Evolutionary conservation across 2,888 invertebrate species (phyloP).

Genomic region (Penaeus monodon): DNA sequence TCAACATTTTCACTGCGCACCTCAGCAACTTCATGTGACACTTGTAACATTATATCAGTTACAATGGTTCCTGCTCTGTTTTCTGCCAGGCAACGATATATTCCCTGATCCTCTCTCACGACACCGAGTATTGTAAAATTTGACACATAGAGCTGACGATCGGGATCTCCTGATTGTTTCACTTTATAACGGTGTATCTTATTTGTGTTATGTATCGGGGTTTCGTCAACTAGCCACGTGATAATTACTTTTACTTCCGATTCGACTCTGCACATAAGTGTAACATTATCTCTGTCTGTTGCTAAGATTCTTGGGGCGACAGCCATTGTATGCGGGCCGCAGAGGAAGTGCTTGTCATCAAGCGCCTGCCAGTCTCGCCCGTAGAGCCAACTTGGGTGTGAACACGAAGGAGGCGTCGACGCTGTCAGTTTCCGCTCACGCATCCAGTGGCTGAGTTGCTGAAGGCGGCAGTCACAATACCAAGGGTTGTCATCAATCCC

Average conservation of each 20-base stretch:
- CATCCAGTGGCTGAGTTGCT: slow-evolving; percentile 74
- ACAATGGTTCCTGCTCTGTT: slow-evolving; percentile 86
- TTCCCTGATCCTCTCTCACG: not conserved
- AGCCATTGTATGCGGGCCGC: slow-evolving; percentile 77
- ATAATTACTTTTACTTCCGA: slow-evolving; percentile 82
- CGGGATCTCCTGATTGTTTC: slow-evolving; percentile 15
- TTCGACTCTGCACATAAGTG: slow-evolving; percentile 79
- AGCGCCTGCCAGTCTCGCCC: slow-evolving; percentile 48
- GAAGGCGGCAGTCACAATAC: slow-evolving; percentile 83
- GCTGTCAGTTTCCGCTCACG: slow-evolving; percentile 66
- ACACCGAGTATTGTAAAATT: slow-evolving; percentile 70
- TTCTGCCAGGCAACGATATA: slow-evolving; percentile 86
- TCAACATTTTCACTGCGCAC: slow-evolving; percentile 4
- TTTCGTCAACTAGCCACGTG: slow-evolving; percentile 65
- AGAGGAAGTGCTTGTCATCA: slow-evolving; percentile 81
- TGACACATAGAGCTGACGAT: slow-evolving; percentile 64
- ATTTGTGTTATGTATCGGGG: not conserved
- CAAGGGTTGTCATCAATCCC: slow-evolving; percentile 76
- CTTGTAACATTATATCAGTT: slow-evolving; percentile 82
- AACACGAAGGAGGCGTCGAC: slow-evolving; percentile 66
- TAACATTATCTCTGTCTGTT: slow-evolving; percentile 80
- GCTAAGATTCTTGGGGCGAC: slow-evolving; percentile 73
- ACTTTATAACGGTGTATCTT: slow-evolving; percentile 14
- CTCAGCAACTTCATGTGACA: not conserved
- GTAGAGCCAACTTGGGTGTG: slow-evolving; percentile 61